Conservation (phyloP, 2,888 invertebrate genomes). For the Neoascia interrupta region DNA sequence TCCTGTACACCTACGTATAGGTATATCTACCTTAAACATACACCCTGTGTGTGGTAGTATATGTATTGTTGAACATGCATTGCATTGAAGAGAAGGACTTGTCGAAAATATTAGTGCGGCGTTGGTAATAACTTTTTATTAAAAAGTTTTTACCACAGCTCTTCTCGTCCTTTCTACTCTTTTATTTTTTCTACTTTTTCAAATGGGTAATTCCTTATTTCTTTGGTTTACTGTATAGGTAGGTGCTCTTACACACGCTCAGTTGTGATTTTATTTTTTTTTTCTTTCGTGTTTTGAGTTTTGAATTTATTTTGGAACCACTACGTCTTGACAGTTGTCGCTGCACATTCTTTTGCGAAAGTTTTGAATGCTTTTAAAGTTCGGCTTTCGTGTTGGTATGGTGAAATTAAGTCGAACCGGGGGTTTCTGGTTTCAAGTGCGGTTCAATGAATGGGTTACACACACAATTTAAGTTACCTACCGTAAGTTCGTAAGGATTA, state of each 20-base stretch:
- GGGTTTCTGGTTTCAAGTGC: no score
- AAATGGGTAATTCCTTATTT: not conserved
- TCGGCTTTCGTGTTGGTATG: no score
- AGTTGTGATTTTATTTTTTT: not conserved
- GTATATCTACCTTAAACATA: no score
- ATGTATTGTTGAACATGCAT: slow-evolving; percentile 61
- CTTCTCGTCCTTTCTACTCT: slow-evolving; percentile 13
- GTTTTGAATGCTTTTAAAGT: no score
- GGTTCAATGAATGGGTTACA: no score
- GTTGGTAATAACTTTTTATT: slow-evolving; percentile 69
- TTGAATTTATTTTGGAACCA: no score
- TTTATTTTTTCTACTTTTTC: not conserved
- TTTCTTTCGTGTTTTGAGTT: not conserved
- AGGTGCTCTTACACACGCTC: not conserved
- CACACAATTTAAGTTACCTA: no score
- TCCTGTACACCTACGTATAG: not conserved
- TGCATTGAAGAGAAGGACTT: slow-evolving; percentile 54
- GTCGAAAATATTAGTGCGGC: slow-evolving; percentile 65
- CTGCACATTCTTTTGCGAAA: not conserved
- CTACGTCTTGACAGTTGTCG: not conserved
- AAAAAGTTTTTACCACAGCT: slow-evolving; percentile 63
- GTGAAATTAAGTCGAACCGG: no score
- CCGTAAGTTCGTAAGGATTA: no score
- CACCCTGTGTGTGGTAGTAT: slow-evolving; percentile 30
- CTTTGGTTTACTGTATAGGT: not conserved